Conservation (phyloP, 2,888 invertebrate species). For the Lepidochrysops patricia region DNA sequence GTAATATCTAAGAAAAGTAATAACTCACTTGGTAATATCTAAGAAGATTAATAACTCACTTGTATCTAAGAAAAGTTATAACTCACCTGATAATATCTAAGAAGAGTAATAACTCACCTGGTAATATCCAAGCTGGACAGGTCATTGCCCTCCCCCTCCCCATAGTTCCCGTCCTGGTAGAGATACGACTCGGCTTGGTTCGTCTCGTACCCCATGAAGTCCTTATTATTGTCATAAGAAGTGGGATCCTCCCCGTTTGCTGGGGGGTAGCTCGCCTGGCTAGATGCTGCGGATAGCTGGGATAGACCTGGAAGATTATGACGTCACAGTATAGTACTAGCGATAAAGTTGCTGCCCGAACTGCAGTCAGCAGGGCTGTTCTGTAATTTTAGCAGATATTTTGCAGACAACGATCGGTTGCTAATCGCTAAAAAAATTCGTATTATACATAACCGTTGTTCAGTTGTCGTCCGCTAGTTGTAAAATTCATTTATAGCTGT, state of each 20-base stretch:
- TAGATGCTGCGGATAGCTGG: slow-evolving; percentile 64
- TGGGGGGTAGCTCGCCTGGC: slow-evolving; percentile 66
- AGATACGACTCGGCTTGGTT: slow-evolving; percentile 58
- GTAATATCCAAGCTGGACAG: slow-evolving; percentile 66
- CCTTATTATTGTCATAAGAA: slow-evolving; percentile 72
- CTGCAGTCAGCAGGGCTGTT: too few relatives aligned
- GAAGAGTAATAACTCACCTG: slow-evolving; percentile 35
- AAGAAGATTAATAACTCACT: not conserved
- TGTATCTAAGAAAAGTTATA: too few relatives aligned
- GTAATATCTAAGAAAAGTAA: too few relatives aligned
- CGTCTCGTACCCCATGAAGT: slow-evolving; percentile 73
- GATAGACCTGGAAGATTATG: slow-evolving; percentile 68
- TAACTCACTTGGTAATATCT: too few relatives aligned
- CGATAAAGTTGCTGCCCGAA: too few relatives aligned
- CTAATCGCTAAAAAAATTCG: too few relatives aligned
- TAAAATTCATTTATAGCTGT: too few relatives aligned
- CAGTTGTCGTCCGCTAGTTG: too few relatives aligned
- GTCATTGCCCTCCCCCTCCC: slow-evolving; percentile 50
- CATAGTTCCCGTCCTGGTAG: slow-evolving; percentile 53
- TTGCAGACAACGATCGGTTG: too few relatives aligned
- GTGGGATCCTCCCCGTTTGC: slow-evolving; percentile 80
- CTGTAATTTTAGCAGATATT: too few relatives aligned
- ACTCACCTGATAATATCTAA: not conserved
- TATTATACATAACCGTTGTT: too few relatives aligned
- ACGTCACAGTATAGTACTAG: too few relatives aligned